Evolutionary conservation across 2,797 vertebrate genomes (phyloP), one percentile per base, ranked within the genome.

Genomic region (Pseudochirops cupreus): DNA sequence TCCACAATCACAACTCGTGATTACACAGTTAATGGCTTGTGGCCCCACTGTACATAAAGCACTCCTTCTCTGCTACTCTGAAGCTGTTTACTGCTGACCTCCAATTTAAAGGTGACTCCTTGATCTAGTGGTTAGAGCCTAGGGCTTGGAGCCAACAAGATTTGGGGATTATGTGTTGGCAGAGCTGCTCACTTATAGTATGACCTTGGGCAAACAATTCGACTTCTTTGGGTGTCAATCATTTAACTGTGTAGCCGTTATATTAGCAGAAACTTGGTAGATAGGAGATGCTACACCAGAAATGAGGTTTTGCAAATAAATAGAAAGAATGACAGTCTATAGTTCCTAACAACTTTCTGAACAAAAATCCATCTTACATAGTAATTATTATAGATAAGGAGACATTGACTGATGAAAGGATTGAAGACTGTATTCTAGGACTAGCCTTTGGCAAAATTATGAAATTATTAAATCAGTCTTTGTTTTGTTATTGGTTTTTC

Each of bases 211-310:
- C 55, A 90, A 97, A 62, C 82, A 90, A 46, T 58, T 92, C 24
- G 52, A 91, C 90, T 92, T 97, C 96, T 94, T 93, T 33, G 0
- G 14, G 16, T 55, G 58, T 95, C 92, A 97, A 53, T 97, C 67
- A 91, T 14, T 92, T 62, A 67, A 50, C 53, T 82, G 89, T 92
- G 93, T 58, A 89, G 82, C 62, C 10, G 33, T 24, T 96, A 1
- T 52, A 94, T 94, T 97, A 94, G 29, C 57, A 92, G 56, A 7
- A 55, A 74, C 4, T 50, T 94, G 53, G 50, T 56, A 33, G 33
- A 96, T 97, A 91, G 31, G 50, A 50, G 46, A 95, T 94, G 56
- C 59, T 96, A 93, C 94, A 58, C 93, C 52, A 91, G 31, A 91
- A 91, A 52, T 91, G 28, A 91, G 4, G 50, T 91, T 58, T 87